Evolutionary conservation across 1,140 invertebrate genomes (phyloP), one percentile per base, ranked within the genome.

Genomic region (Orchestia grillus): DNA sequence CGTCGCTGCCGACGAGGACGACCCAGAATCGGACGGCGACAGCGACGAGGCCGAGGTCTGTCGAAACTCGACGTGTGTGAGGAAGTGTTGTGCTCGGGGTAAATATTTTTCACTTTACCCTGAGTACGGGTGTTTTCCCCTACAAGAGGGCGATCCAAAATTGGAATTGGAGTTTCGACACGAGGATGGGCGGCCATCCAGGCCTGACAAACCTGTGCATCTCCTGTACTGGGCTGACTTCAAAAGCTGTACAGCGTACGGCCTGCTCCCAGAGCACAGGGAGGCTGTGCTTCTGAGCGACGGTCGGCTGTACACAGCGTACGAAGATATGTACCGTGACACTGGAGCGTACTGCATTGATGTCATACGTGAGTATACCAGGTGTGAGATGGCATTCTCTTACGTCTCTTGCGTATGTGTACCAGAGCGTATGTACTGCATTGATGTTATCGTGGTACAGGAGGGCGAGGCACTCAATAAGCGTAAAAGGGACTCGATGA

Each of bases 321-420:
- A 94, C 36, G 92, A 94, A 19, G 44, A 94, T 11, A 94, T 47
- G 43, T 94, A 94, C 36, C 92, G 92, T 44, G 44, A 94, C 92
- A 44, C 43, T 28, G 41, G 43, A 4, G 11, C 45, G 36, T 94
- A 94, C 36, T 94, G 92, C 36, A 44, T 94, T 40, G 92, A 94
- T 40, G 92, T 94, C 36, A 94, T 94, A 11, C 92, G 92, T 94
- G 44, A 94, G 92, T 94, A 40, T 77, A n/a, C n/a, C n/a, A 36
- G 1, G 62, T 36, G 28, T 36, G 28, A 53, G 11, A 36, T 77
- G 62, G 11, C 11, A 23, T 36, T 1, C 11, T 23, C 28, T 77
- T 3, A 77, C 62, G 62, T 53, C 47, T 19, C 47, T 53, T 53
- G n/a, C 47, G 6, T 8, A 53, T 53, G 47, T 53, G 47, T n/a